Base-by-base conservation (phyloP, 2,888 invertebrate species). In the Pyrrhia umbra region DNA sequence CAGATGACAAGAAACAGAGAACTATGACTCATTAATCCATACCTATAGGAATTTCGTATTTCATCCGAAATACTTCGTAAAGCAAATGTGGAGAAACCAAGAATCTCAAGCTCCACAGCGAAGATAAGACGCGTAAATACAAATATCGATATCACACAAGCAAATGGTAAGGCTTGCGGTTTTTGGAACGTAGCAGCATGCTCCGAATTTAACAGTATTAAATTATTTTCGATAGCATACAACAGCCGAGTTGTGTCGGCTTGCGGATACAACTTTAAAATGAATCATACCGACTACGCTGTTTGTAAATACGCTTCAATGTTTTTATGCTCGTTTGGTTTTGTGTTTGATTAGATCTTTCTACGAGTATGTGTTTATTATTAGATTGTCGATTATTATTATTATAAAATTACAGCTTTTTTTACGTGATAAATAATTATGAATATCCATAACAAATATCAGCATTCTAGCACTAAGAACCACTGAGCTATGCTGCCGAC, bases 221-320 rank as follows among this genome's bases (percentile, higher is more conserved):
- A 88, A 88, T 89, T 87, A 89, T 89, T 89, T 89, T 88, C 87
- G 82, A 88, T 85, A 81, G 82, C 80, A 81, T 59, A 83, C 81
- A 80, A 79, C 83, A 82, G 67, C 60, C 66, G 68, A 80, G 75
- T 75, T 81, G 73, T 68, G 77, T 62, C 67, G 63, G 64, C 43
- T 68, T 65, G 64, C 37, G 69, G 78, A 63, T 70, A 56, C 60
- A 78, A 81, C 61, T 81, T 77, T 63, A 50, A 70, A 80, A 69
- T 75, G 73, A 63, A 79, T 77, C 67, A 77, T 79, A 72, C 67
- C n/a, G 9, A 25, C 40, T 45, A 56, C 69, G 27, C 64, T 74
- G 63, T 62, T 60, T 46, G 55, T 54, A 52, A 54, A 69, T 66
- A 61, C 13, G 51, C 46, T 25, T 13, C 23, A 10, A 21, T 39